Evolutionary conservation across 2,888 invertebrate genomes (phyloP).

Genomic region (Thera britannica): DNA sequence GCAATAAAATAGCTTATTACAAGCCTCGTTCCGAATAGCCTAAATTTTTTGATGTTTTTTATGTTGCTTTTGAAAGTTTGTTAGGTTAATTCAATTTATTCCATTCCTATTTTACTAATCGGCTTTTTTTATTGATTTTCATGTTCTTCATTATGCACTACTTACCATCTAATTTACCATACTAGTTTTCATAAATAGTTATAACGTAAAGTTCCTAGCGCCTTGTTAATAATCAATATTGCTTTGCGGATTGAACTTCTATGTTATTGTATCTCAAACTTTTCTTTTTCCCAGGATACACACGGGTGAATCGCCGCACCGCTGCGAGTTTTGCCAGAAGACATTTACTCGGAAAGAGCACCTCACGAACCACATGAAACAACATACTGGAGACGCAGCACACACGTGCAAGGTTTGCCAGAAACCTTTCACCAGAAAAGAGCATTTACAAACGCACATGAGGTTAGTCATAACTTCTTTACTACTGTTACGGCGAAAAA

Average conservation of each 20-base stretch:
- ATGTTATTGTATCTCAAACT: neutral
- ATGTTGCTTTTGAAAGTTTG: neutral
- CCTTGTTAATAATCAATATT: conserved; percentile 5
- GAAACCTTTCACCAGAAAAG: conserved; percentile 90
- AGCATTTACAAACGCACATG: conserved; percentile 91
- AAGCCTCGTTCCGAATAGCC: neutral
- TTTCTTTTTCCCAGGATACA: conserved; percentile 69
- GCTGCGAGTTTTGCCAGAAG: conserved; percentile 89
- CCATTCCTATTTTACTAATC: neutral
- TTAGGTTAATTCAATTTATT: neutral
- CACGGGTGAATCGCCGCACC: conserved; percentile 90
- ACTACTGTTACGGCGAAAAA: too few relatives aligned
- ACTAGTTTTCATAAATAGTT: neutral
- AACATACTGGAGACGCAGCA: conserved; percentile 89
- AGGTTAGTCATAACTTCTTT: conserved; percentile 67
- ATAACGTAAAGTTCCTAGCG: neutral
- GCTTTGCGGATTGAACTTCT: conserved; percentile 5
- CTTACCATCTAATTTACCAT: too few relatives aligned
- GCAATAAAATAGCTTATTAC: neutral
- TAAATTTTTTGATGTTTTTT: neutral
- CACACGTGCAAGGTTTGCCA: conserved; percentile 90
- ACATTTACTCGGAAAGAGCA: conserved; percentile 90
- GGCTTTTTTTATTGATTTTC: neutral
- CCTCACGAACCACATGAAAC: conserved; percentile 87
- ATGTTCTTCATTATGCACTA: neutral